Base-by-base conservation (phyloP, 2,888 invertebrate species). In the Noctuana brunneofusca region DNA sequence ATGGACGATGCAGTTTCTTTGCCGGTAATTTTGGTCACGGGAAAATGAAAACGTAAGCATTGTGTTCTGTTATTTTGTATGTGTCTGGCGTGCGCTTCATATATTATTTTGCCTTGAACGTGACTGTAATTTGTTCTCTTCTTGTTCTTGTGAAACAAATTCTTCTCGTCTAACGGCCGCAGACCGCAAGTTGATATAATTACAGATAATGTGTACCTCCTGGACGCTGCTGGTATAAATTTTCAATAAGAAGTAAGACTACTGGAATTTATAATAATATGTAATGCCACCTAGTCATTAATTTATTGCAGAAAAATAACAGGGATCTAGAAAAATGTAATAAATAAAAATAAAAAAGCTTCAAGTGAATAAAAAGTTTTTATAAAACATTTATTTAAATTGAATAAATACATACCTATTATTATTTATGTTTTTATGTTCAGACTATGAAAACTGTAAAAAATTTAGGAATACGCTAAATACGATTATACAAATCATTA, bases 41-140 rank as follows among this genome's bases (percentile, higher is more conserved):
- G 84, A 90, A 89, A 88, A 91, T 91, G 90, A 87, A 83, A 87
- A 80, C 83, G 90, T 90, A 84, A 90, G 90, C 78, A 83, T 81
- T 82, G 75, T 81, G 69, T 74, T 78, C 78, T 76, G 70, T 81
- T 78, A 32, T 68, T 75, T 75, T 65, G 55, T 71, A 71, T 72
- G 63, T 63, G 27, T 50, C 56, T 53, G 18, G 27, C 41, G 59
- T 22, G n/a, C 14, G 38, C 63, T 52, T 52, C 50, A 52, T 16
- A 18, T 41, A 35, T 43, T 54, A 62, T 32, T 22, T 56, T 12
- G 22, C 63, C 63, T 63, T 63, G 63, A 63, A 63, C 63, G 56
- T 63, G 63, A 63, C 62, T 56, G 50, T 52, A 63, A 43, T 63
- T 57, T 57, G 57, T 57, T 35, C 41, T 57, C 22, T 50, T 52